Evolutionary conservation across 2,888 invertebrate species (phyloP).

Genomic region (Drosophila flavopinicola): DNA sequence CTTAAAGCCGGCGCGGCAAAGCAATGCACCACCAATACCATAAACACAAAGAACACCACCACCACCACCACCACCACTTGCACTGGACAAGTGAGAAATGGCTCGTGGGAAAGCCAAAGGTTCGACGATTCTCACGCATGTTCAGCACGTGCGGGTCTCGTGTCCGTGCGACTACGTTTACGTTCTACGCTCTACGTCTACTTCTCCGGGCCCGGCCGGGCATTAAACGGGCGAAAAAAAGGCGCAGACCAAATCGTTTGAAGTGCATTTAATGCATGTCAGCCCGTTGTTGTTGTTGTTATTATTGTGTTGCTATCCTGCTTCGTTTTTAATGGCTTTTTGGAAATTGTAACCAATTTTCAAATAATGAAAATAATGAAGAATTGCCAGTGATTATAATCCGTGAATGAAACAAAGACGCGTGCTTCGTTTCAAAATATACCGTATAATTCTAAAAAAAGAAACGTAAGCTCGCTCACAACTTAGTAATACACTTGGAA

Average conservation of each 20-base stretch:
- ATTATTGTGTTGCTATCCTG: background rate
- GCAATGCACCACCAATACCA: slow-evolving; percentile 29
- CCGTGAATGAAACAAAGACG: slow-evolving; percentile 18
- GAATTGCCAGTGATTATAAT: slow-evolving; percentile 52
- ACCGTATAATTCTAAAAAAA: background rate
- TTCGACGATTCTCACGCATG: slow-evolving; percentile 84
- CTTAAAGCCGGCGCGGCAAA: slow-evolving; percentile 16
- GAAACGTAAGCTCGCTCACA: too few species aligned
- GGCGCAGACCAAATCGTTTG: slow-evolving; percentile 64
- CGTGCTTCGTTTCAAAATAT: background rate
- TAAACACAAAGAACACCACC: background rate
- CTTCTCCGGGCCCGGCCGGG: background rate
- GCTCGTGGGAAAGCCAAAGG: slow-evolving; percentile 83
- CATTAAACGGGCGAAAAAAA: slow-evolving; percentile 13
- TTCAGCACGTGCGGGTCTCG: slow-evolving; percentile 83
- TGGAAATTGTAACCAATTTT: slow-evolving; percentile 68
- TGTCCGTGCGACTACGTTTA: slow-evolving; percentile 42
- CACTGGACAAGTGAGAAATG: slow-evolving; percentile 50
- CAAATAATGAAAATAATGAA: slow-evolving; percentile 55
- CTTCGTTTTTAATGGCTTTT: slow-evolving; percentile 61
- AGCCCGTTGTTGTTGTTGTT: slow-evolving; percentile 41
- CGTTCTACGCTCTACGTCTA: background rate
- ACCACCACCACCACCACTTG: slow-evolving; percentile 15
- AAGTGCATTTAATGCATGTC: slow-evolving; percentile 74
- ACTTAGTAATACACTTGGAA: too few species aligned